phyloP scores from a whole-genome alignment of 2,113 vertebrate species.

The Lipophrys pholis region DNA sequence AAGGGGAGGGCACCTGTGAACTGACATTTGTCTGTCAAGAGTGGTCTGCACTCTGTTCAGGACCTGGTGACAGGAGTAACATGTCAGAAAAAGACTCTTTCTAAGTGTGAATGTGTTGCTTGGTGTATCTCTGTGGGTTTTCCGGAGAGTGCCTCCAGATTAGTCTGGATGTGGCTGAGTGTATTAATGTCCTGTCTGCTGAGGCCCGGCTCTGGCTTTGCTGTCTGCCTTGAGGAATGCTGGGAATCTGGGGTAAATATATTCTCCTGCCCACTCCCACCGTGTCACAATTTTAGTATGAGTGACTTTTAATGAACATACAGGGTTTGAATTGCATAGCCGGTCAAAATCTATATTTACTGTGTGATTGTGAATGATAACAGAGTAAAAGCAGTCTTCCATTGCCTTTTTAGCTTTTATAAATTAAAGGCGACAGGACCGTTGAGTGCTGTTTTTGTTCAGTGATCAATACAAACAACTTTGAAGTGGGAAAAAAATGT shows the following conservation, averaged over 20 bases:
- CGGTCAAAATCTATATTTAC: conserved; percentile 47
- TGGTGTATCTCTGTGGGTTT: conserved; percentile 12
- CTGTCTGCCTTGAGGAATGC: conserved; percentile 74
- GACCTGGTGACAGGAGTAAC: not conserved
- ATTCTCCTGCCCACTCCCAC: conserved; percentile 30
- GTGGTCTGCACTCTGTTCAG: not conserved
- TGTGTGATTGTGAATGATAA: conserved; percentile 35
- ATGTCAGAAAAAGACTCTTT: not conserved
- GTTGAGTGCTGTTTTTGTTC: conserved; percentile 35
- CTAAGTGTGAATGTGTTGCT: conserved; percentile 15
- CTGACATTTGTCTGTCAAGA: conserved; percentile 21
- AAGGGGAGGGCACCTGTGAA: conserved; percentile 17
- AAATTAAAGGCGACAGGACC: conserved; percentile 43
- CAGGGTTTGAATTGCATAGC: not conserved
- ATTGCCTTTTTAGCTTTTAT: conserved; percentile 33
- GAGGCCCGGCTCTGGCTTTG: conserved; percentile 34
- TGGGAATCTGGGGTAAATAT: conserved; percentile 70
- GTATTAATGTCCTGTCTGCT: conserved; percentile 45
- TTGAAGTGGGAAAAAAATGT: conserved; percentile 22
- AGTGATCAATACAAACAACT: conserved; percentile 55
- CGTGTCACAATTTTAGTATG: conserved; percentile 25
- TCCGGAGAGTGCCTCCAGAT: conserved; percentile 2
- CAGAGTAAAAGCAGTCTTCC: conserved; percentile 13
- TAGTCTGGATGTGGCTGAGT: conserved; percentile 22
- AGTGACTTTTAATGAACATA: conserved; percentile 29